Evolutionary conservation across 2,113 vertebrate genomes (phyloP).

Genomic region (Rhombomys opimus): DNA sequence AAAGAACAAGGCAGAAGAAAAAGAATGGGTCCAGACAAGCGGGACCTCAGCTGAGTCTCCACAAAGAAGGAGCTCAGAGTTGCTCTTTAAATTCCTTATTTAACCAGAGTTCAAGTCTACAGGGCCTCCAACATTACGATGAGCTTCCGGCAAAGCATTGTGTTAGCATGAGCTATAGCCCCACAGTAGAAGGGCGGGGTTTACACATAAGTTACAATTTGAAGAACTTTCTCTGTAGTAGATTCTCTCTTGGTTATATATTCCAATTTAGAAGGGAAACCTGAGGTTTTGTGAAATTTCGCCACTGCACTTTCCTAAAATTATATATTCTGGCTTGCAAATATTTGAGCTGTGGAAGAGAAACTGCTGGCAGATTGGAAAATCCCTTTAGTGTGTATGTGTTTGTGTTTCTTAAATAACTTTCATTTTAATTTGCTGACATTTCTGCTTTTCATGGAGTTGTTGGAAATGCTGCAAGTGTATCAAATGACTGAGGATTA

Average conservation of each 20-base stretch:
- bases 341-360: not conserved
- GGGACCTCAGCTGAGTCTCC: not conserved
- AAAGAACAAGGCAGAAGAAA: not conserved
- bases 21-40: not conserved
- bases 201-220: not conserved
- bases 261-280: not conserved
- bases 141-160: not conserved
- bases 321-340: not conserved
- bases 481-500: not conserved
- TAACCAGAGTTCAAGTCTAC: fast-evolving
- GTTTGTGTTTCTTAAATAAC: not conserved
- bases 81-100: not conserved
- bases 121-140: fast-evolving
- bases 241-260: not conserved
- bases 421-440: constrained; percentile 10
- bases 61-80: fast-evolving
- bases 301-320: not conserved
- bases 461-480: not conserved
- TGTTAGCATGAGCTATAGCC: too few relatives aligned
- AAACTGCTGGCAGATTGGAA: not conserved
- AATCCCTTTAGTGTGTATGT: not conserved
- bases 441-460: not conserved
- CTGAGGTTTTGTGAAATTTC: not conserved
- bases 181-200: too few relatives aligned
- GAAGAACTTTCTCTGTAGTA: not conserved